Evolutionary conservation across 2,797 vertebrate species (phyloP), one percentile per base, ranked within the genome.

Genomic region (Melanotaenia maccullochi): DNA sequence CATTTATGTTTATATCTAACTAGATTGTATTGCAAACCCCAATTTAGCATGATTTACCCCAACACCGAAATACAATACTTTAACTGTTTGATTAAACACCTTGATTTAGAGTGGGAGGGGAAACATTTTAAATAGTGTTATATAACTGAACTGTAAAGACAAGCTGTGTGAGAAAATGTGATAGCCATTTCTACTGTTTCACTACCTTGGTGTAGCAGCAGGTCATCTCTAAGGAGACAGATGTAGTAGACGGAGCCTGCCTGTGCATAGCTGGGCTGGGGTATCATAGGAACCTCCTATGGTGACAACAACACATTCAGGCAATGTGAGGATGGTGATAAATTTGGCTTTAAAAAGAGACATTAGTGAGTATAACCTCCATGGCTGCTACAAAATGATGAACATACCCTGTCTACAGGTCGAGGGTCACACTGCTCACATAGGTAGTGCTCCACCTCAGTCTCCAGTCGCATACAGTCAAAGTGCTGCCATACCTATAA

Each of bases 401-500:
- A 32, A 89, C 92, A 80, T 95, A 99, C 98, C 90, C 92, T 93
- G 70, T 98, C 97, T 25, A 99, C 93, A 0, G 95, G 91, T 28
- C 97, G 94, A 24, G 96, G 96, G 25, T 99, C 98, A 84, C 98
- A 99, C 89, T 95, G 96, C 90, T 99, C 98, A 90, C 98, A 99
- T 77, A 99, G 91, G 89, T 99, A 99, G 89, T 99, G 98, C 5
- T 98, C 98, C 51, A 97, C 98, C 2, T 99, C 98, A 0, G 96
- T 95, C 79, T 96, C 97, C 73, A 99, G 91, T 0, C 97, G 96
- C 98, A 99, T 98, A 24, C 98, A 99, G 93, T 99, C 98, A 72
- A 96, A 99, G 90, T 99, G 98, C 93, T 99, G 98, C 98, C 98
- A 99, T 5, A 98, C 98, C 98, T 99, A 1, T 3, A n/a, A 38